These are phyloP conservation scores for Petrocephalus microphthalmus DNA, from an alignment of 2,113 vertebrate genomes.

Conservation along the genomic window DNA sequence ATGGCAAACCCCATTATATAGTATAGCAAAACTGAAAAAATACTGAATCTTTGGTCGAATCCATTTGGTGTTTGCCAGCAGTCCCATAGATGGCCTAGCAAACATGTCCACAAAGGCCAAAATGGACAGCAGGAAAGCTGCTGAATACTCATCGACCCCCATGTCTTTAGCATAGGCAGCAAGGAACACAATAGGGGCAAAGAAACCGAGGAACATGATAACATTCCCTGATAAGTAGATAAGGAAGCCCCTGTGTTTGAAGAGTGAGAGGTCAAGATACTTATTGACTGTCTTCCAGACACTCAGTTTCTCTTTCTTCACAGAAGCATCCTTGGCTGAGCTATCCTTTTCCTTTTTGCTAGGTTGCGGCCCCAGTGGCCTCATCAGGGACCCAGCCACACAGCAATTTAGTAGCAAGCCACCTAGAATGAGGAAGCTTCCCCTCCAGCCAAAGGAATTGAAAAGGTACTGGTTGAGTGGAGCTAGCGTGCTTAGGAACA, in stretches of 20 bases:
- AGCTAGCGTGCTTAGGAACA: constrained; percentile 76
- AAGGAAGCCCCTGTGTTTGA: constrained; percentile 74
- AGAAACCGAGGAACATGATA: constrained; percentile 81
- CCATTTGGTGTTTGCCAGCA: constrained; percentile 36
- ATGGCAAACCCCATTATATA: constrained; percentile 81
- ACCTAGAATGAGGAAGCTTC: constrained; percentile 80
- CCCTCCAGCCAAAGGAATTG: constrained; percentile 79
- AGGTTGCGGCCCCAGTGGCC: constrained; percentile 59
- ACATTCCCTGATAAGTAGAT: constrained; percentile 67
- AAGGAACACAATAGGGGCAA: constrained; percentile 75
- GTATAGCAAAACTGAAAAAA: constrained; percentile 60
- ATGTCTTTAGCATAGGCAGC: constrained; percentile 75
- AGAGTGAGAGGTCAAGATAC: constrained; percentile 32
- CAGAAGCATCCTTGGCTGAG: constrained; percentile 22
- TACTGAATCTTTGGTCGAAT: constrained; percentile 18
- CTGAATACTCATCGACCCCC: constrained; percentile 61
- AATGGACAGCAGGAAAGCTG: constrained; percentile 70
- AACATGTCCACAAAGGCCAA: constrained; percentile 69
- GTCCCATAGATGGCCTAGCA: constrained; percentile 67
- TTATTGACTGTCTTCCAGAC: constrained; percentile 4
- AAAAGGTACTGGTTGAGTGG: constrained; percentile 75
- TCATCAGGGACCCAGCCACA: constrained; percentile 82
- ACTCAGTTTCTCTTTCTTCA: constrained; percentile 12
- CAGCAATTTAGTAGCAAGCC: constrained; percentile 81
- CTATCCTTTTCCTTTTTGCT: constrained; percentile 37